These are phyloP conservation scores for Cheilosia variabilis DNA, from an alignment of 2,888 invertebrate species.

Conservation along the genomic window DNA sequence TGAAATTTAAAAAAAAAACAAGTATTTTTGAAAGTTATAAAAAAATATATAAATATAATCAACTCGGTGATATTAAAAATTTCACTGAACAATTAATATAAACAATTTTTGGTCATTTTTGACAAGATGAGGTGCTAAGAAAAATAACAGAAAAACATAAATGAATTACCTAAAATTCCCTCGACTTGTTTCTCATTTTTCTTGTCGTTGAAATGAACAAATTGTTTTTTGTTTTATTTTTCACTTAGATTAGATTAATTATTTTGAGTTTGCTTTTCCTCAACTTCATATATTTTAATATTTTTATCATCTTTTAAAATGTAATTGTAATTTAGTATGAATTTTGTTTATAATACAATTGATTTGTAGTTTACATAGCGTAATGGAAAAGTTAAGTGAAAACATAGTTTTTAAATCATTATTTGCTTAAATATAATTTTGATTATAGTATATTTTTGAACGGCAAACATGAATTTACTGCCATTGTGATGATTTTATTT, in stretches of 20 bases:
- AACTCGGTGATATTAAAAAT: constrained; percentile 70
- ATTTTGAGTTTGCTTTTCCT: constrained; percentile 57
- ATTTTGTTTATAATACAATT: constrained; percentile 40
- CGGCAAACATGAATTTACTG: constrained; percentile 54
- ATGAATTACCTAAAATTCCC: constrained; percentile 48
- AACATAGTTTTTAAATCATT: constrained; percentile 39
- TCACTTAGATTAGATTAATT: constrained; percentile 65
- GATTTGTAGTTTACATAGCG: constrained; percentile 45
- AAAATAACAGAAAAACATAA: constrained; percentile 15
- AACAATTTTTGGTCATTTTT: constrained; percentile 65
- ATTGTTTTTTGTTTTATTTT: constrained; percentile 12
- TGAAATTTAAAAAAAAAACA: constrained; percentile 31
- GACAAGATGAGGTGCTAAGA: constrained; percentile 72
- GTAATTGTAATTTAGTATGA: constrained; percentile 67
- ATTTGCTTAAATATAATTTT: constrained; percentile 25
- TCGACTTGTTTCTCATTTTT: constrained; percentile 39
- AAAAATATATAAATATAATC: constrained; percentile 2
- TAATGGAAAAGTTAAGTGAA: not conserved
- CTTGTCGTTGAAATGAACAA: constrained; percentile 29
- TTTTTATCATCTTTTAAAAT: constrained; percentile 38
- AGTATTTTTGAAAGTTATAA: constrained; percentile 63
- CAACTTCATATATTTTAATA: constrained; percentile 25
- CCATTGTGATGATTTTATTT: constrained; percentile 73
- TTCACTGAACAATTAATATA: constrained; percentile 54
- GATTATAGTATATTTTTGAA: constrained; percentile 32